Percentiles rank a stretch among this genome's conserved stretches.
Conservation (phyloP, 2,797 vertebrate genomes). For the Danio aesculapii region DNA sequence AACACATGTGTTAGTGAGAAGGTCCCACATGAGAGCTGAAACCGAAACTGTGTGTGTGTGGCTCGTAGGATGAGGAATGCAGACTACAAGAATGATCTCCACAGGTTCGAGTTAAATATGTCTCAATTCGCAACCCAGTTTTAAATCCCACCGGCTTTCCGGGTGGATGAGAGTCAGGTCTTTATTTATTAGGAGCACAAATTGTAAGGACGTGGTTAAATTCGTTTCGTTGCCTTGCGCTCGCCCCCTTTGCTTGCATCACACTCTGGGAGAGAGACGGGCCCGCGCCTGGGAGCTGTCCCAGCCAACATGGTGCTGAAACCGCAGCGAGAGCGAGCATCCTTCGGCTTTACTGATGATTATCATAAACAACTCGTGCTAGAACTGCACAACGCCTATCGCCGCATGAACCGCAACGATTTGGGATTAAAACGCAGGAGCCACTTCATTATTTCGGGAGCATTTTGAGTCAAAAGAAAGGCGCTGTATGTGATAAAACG, state of each 20-base stretch:
- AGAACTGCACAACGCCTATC: constrained; percentile 5
- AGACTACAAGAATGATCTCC: neutral
- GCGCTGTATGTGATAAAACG: constrained; percentile 10
- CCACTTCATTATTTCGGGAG: neutral
- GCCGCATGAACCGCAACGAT: neutral
- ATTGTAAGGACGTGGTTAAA: constrained; percentile 6
- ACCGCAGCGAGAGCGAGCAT: constrained; percentile 55
- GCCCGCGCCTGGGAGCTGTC: constrained; percentile 80
- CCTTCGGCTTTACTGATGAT: constrained; percentile 26
- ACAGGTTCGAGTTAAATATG: neutral
- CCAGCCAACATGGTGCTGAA: constrained; percentile 82
- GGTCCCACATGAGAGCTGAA: constrained; percentile 5
- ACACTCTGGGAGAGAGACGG: constrained; percentile 58
- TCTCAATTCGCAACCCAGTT: neutral
- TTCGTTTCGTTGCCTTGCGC: constrained; percentile 24
- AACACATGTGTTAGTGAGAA: constrained; percentile 20
- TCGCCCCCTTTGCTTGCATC: constrained; percentile 48
- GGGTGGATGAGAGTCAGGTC: neutral
- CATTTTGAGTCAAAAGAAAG: neutral
- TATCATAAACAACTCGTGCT: constrained; percentile 8
- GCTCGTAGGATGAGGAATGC: neutral
- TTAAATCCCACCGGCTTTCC: neutral
- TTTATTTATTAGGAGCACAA: neutral
- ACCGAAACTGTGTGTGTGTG: neutral
- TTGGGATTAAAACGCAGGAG: neutral